Percentiles rank a stretch among this genome's conserved stretches.
These are phyloP conservation scores for Enteromius anoplus DNA, from an alignment of 2,797 vertebrate genomes.

Conservation along the genomic window DNA sequence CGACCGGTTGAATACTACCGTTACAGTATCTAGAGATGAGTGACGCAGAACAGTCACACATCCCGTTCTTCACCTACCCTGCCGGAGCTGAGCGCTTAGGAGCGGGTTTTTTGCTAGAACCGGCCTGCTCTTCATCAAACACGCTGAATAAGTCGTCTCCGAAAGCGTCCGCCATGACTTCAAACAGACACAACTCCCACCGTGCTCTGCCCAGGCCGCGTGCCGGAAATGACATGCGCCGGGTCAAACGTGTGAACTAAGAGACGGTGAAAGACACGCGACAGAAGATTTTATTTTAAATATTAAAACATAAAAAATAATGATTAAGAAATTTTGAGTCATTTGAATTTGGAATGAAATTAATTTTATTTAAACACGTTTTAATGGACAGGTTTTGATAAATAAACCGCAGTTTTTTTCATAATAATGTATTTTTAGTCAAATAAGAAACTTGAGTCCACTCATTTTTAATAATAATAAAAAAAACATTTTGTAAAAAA, in stretches of 20 bases:
- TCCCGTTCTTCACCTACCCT: conserved; percentile 70
- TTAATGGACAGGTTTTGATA: background rate
- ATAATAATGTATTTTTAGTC: background rate
- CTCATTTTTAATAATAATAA: background rate
- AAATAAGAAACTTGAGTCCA: background rate
- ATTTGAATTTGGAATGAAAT: background rate
- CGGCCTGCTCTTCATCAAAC: conserved; percentile 86
- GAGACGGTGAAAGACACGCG: background rate
- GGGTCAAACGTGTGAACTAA: background rate
- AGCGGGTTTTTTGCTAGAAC: conserved; percentile 72
- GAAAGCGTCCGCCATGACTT: conserved; percentile 90
- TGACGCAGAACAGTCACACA: background rate
- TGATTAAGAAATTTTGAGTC: background rate
- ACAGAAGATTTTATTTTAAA: background rate
- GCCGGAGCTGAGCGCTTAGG: conserved; percentile 42
- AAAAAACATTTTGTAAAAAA: no score
- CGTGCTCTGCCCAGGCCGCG: conserved; percentile 19
- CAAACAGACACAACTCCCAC: conserved; percentile 63
- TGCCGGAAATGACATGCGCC: background rate
- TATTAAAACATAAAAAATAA: background rate
- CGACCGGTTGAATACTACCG: background rate
- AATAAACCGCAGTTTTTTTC: background rate
- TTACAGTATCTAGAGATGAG: background rate
- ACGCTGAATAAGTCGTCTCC: conserved; percentile 94
- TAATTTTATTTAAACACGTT: background rate